Conservation (phyloP, 2,113 vertebrate genomes). For the Silurus meridionalis region DNA sequence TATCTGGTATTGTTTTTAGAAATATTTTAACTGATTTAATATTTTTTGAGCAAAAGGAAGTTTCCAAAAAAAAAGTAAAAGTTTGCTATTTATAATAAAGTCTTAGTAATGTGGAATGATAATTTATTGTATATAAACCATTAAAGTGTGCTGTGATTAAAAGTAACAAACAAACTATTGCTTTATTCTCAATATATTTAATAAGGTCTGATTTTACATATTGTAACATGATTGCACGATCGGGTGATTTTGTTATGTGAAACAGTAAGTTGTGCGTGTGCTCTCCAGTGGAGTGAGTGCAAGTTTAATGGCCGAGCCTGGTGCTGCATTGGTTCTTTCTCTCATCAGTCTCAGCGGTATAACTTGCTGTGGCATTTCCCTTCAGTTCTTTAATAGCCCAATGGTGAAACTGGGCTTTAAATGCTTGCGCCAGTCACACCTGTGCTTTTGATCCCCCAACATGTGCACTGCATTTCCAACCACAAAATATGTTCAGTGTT, state of each 20-base stretch:
- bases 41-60: neutral
- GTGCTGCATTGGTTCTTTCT: constrained; percentile 30
- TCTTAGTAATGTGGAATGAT: neutral
- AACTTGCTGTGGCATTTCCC: constrained; percentile 55
- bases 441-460: constrained; percentile 49
- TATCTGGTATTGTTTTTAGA: neutral
- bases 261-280: constrained; percentile 22
- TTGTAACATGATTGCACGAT: constrained; percentile 24
- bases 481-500: constrained; percentile 21
- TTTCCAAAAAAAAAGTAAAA: neutral
- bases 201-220: constrained; percentile 7
- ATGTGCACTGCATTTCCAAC: constrained; percentile 34
- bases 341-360: constrained; percentile 47
- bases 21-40: neutral
- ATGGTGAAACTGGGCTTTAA: constrained; percentile 55
- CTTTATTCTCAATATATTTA: constrained; percentile 1
- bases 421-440: constrained; percentile 44
- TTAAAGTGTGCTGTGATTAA: neutral
- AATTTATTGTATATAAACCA: neutral
- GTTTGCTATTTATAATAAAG: neutral
- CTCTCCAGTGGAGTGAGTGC: constrained; percentile 20
- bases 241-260: constrained; percentile 17
- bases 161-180: neutral
- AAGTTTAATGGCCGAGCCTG: constrained; percentile 37
- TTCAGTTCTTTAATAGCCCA: constrained; percentile 57